phyloP scores from a whole-genome alignment of 2,113 vertebrate genomes.

The Pycnonotus jocosus region DNA sequence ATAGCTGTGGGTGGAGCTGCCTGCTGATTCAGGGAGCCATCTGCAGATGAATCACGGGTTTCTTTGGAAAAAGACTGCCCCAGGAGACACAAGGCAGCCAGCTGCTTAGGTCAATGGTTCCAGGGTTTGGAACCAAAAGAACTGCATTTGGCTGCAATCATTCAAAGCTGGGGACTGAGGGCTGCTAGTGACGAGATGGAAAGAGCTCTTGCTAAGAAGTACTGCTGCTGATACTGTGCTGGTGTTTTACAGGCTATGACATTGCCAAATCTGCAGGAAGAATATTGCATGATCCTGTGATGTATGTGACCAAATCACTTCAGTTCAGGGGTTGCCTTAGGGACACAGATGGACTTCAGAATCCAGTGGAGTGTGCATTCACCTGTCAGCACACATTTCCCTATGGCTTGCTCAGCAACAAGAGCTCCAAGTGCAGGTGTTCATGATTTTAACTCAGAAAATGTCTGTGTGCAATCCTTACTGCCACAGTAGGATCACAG shows the following conservation, averaged over 20 bases:
- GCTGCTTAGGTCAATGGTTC: background rate
- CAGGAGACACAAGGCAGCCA: constrained; percentile 23
- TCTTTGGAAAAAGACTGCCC: constrained; percentile 15
- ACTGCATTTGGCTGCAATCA: background rate
- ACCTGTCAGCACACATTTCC: background rate
- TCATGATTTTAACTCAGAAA: background rate
- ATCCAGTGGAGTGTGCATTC: background rate
- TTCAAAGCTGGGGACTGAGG: background rate
- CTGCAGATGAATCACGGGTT: constrained; percentile 55
- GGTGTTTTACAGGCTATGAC: background rate
- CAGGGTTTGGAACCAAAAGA: background rate
- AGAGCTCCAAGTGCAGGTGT: background rate
- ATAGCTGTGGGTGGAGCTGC: constrained; percentile 9
- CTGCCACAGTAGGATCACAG: background rate
- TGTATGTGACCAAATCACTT: background rate
- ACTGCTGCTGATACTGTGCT: background rate
- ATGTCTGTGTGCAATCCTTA: background rate
- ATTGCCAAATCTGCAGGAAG: background rate
- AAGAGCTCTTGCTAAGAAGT: background rate
- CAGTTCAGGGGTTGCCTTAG: background rate
- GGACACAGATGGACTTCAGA: background rate
- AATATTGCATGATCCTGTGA: background rate
- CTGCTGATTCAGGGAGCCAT: constrained; percentile 23
- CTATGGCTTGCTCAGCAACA: background rate
- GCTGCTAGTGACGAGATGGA: background rate